Evolutionary conservation across 1,140 invertebrate species (phyloP), one percentile per base, ranked within the genome.

Genomic region (Acromyrmex echinatior): DNA sequence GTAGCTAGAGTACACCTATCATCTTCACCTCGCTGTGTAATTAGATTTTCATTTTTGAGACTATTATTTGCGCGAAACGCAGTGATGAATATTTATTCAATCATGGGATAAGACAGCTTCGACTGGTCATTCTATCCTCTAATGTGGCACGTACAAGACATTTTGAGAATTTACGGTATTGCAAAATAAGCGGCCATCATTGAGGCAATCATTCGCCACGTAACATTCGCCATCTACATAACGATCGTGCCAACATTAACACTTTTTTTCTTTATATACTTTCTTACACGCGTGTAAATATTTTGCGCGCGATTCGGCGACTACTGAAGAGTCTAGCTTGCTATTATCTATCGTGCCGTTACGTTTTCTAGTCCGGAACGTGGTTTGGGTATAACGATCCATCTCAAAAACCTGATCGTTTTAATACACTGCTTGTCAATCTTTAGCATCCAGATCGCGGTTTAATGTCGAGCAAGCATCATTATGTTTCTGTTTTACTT

Each of bases 301-400:
- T 74, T 82, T 84, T 31, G 28, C 28, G 28, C 28, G 18, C 4
- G 25, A n/a, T 76, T 58, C 74, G 53, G 51, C 74, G 65, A 73
- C 31, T 21, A 49, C n/a, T 49, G 66, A 68, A 79, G 86, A 88
- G 79, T 87, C 63, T 51, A 66, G 45, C 53, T 81, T 31, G 39
- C 65, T 18, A 74, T 89, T 88, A 89, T 84, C 79, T 85, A 87
- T 90, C 86, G 79, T 88, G 28, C 53, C 82, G 77, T 90, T 90
- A 90, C 80, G 71, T 79, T 56, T 89, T 78, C 70, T 63, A 25
- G 77, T 49, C 35, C 60, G 88, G 86, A 90, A 90, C 85, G 89
- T 60, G 86, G 88, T 85, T 79, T 71, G 45, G 65, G 62, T 35
- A 51, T 73, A 76, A 71, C 60, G 65, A 87, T 87, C 62, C 53